Evolutionary conservation across 1,140 invertebrate genomes (phyloP).

Genomic region (Parasteatoda tepidariorum): DNA sequence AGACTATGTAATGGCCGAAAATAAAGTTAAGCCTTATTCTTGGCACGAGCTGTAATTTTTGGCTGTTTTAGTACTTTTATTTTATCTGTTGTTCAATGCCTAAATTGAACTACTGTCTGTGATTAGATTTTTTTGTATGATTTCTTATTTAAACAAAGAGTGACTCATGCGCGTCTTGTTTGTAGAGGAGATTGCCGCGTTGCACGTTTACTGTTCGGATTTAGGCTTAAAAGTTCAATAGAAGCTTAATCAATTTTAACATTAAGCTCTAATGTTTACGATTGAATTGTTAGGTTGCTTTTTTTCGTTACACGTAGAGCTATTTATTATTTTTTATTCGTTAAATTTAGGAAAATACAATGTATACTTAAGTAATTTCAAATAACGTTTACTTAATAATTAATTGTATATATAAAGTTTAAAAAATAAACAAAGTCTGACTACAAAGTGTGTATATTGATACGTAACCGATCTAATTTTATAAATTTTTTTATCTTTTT

Average conservation of each 20-base stretch:
- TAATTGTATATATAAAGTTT: too few relatives aligned
- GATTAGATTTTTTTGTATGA: not conserved
- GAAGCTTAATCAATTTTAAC: not conserved
- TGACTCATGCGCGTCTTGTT: not conserved
- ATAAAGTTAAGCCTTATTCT: conserved; percentile 47
- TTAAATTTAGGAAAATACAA: too few relatives aligned
- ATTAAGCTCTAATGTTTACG: not conserved
- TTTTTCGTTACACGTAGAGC: too few relatives aligned
- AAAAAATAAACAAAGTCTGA: too few relatives aligned
- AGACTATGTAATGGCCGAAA: conserved; percentile 7
- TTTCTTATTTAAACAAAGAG: not conserved
- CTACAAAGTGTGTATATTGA: too few relatives aligned
- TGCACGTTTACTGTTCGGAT: conserved; percentile 23
- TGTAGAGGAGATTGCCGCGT: conserved; percentile 22
- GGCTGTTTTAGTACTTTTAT: not conserved
- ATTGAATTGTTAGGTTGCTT: too few relatives aligned
- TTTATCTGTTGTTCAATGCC: not conserved
- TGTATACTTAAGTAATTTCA: too few relatives aligned
- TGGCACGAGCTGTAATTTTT: conserved; percentile 25
- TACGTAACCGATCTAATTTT: too few relatives aligned
- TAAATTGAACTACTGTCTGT: not conserved
- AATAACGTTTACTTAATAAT: too few relatives aligned
- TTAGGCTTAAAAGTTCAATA: conserved; percentile 30
- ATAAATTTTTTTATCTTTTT: too few relatives aligned
- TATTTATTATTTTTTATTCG: too few relatives aligned